phyloP scores from a whole-genome alignment of 2,797 vertebrate species.

The Picus viridis region DNA sequence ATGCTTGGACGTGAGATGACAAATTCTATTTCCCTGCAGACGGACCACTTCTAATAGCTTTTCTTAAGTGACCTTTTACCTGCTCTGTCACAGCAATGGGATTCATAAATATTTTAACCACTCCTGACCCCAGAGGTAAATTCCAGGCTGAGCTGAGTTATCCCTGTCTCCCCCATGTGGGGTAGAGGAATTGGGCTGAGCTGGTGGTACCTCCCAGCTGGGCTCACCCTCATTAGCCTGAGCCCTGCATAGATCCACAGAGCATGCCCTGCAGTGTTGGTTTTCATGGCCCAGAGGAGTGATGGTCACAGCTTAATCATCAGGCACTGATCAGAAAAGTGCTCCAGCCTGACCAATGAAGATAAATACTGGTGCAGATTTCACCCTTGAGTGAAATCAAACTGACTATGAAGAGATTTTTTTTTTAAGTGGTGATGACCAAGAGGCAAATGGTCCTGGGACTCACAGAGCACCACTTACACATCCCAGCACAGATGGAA shows the following conservation, averaged over 20 bases:
- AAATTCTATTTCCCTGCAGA: not conserved
- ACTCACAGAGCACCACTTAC: not conserved
- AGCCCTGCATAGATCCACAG: accelerated
- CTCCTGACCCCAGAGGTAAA: not conserved
- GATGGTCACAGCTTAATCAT: not conserved
- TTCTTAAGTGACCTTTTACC: not conserved
- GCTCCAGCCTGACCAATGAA: not conserved
- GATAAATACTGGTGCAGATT: not conserved
- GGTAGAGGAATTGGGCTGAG: not conserved
- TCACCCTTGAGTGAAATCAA: not conserved
- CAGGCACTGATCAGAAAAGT: not conserved
- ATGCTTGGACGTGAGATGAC: not conserved
- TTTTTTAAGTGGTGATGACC: not conserved
- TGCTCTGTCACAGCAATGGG: not conserved
- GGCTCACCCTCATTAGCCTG: not conserved
- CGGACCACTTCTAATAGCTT: not conserved
- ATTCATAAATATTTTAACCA: not conserved
- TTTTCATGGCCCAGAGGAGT: not conserved
- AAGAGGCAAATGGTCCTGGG: not conserved
- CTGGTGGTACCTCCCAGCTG: accelerated
- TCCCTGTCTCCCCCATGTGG: accelerated
- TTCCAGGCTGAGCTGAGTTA: not conserved
- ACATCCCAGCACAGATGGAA: not conserved
- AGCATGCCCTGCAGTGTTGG: accelerated
- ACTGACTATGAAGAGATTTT: not conserved